Evolutionary conservation across 2,888 invertebrate genomes (phyloP).

Genomic region (Strigamia transsilvanica): DNA sequence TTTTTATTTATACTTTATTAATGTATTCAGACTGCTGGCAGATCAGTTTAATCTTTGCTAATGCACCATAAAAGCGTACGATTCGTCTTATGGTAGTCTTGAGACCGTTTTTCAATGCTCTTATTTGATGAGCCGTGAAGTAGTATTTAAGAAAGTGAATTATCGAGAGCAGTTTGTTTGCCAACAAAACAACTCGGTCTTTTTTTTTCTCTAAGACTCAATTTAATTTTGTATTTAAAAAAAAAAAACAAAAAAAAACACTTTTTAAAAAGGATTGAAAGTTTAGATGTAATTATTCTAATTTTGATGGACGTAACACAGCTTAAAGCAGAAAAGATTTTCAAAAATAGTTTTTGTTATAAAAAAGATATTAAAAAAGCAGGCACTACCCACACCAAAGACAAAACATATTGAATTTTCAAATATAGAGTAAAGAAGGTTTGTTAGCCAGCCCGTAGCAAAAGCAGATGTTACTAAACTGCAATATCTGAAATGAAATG

Average conservation of each 20-base stretch:
- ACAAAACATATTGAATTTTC: slow-evolving; percentile 19
- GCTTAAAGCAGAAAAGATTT: too few relatives aligned
- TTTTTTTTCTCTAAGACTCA: not conserved
- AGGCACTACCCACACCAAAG: not conserved
- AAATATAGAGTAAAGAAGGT: not conserved
- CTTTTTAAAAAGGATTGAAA: too few relatives aligned
- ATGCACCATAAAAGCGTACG: not conserved
- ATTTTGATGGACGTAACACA: too few relatives aligned
- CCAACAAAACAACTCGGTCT: not conserved
- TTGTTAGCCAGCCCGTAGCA: not conserved
- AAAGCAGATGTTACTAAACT: slow-evolving; percentile 15
- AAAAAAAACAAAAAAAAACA: too few relatives aligned
- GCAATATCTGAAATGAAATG: not conserved
- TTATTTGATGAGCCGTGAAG: not conserved
- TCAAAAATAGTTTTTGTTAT: not conserved
- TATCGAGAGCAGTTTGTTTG: not conserved
- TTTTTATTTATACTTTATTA: not conserved
- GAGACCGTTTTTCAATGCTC: not conserved
- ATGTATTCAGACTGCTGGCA: not conserved
- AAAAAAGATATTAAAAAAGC: not conserved
- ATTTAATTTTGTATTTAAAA: too few relatives aligned
- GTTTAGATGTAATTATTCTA: too few relatives aligned
- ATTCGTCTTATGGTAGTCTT: not conserved
- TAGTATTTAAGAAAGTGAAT: not conserved
- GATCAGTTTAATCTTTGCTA: not conserved